Base-by-base conservation (phyloP, 2,888 invertebrate genomes). In the Silvanus unidentatus region DNA sequence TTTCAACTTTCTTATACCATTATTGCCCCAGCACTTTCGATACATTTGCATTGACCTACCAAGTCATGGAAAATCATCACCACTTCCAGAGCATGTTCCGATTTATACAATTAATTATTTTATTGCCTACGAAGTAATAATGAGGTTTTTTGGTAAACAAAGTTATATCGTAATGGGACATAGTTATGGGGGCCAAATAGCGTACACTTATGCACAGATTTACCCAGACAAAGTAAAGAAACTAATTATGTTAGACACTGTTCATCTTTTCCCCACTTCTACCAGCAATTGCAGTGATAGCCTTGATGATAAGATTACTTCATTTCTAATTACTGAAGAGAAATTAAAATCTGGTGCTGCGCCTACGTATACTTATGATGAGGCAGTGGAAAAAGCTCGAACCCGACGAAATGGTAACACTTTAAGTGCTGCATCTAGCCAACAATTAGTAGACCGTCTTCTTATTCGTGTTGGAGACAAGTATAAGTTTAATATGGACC, bases 41-140 rank as follows among this genome's bases (percentile, higher is more conserved):
- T 78, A 64, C 55, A 66, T 75, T 22, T 70, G 71, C 47, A 59
- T 75, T 35, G 82, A 83, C 55, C 62, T 81, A 2, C 82, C 82
- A 0, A 79, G 84, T 0, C 79, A 76, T 50, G 82, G 82, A 1
- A 73, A 65, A 32, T 82, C 82, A 0, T 76, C 77, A 43, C 75
- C 74, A 13, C 73, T 75, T 34, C 78, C 78, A 0, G 52, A 57
- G 14, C 45, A 58, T 48, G 46, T 66, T 32, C 60, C 58, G 61
- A 47, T 77, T 29, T 68, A 69, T 34, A 48, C 68, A 0, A 63
- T 71, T 11, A 75, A 78, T 50, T 62, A 75, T 49, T 57, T 76
- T 6, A 69, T 75, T 10, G 53, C 54, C 1, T 60, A 62, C 42
- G 64, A 59, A 52, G 36, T 63, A 28, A 49, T 68, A 4, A 44